These are phyloP conservation scores for Chymomyza fuscimana DNA, from an alignment of 2,888 invertebrate genomes.

Conservation along the genomic window DNA sequence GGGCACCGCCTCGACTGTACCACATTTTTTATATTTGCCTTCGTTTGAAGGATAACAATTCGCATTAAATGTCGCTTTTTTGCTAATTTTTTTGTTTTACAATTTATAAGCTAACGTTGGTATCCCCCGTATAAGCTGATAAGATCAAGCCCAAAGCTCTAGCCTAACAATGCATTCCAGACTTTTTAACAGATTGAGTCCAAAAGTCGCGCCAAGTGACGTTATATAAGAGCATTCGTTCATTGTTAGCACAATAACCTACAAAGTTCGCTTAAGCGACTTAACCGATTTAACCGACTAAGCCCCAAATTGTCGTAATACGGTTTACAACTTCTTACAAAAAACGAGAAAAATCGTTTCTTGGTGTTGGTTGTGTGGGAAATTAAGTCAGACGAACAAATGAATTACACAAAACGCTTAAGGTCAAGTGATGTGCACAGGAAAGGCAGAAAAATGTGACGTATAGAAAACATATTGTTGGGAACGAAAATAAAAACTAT, in stretches of 20 bases:
- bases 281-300: slow-evolving; percentile 18
- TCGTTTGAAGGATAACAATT: too few species aligned
- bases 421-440: slow-evolving; percentile 72
- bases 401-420: slow-evolving; percentile 72
- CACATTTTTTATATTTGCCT: too few species aligned
- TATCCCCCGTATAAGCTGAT: slow-evolving; percentile 32
- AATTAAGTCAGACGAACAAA: slow-evolving; percentile 64
- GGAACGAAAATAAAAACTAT: background rate
- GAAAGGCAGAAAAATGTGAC: slow-evolving; percentile 56
- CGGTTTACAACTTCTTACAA: slow-evolving; percentile 63
- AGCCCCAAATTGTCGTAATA: slow-evolving; percentile 56
- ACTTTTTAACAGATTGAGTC: background rate
- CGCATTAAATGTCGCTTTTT: too few species aligned
- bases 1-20: too few species aligned
- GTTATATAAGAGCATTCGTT: background rate
- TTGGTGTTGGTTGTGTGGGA: slow-evolving; percentile 59
- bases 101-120: too few species aligned
- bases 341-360: slow-evolving; percentile 36
- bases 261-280: slow-evolving; percentile 25
- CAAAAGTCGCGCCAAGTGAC: background rate
- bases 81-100: too few species aligned
- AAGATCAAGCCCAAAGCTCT: slow-evolving; percentile 37
- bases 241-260: background rate
- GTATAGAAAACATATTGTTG: slow-evolving; percentile 71
- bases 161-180: slow-evolving; percentile 46